Evolutionary conservation across 2,888 invertebrate genomes (phyloP).

Genomic region (Sminthurides aquaticus): DNA sequence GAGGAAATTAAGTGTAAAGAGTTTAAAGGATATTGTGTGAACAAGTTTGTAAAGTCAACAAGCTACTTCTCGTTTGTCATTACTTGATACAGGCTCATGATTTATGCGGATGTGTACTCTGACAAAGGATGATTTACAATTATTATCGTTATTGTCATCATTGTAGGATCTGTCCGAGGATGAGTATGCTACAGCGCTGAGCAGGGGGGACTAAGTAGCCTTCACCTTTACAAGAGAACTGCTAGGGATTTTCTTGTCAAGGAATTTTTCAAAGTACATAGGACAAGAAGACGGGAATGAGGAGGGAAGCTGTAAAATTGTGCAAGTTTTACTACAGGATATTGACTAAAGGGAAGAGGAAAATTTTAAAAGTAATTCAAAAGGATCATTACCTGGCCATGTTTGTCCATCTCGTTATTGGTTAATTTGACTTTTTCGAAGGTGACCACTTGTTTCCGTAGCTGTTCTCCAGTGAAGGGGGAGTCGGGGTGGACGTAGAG

Average conservation of each 20-base stretch:
- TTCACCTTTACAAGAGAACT: background rate
- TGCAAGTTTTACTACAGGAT: no score
- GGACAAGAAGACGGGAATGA: no score
- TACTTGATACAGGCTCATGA: background rate
- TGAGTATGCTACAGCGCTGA: no score
- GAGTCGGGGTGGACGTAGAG: slow-evolving; percentile 73
- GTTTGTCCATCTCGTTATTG: slow-evolving; percentile 73
- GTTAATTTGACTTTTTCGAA: slow-evolving; percentile 79
- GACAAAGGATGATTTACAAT: background rate
- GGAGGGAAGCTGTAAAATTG: no score
- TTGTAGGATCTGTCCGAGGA: no score
- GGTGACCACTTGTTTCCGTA: slow-evolving; percentile 68
- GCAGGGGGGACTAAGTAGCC: no score
- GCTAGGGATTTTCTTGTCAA: background rate
- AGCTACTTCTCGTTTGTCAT: background rate
- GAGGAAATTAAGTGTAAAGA: background rate
- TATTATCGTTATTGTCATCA: no score
- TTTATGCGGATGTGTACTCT: background rate
- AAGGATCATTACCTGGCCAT: slow-evolving; percentile 62
- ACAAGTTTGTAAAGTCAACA: background rate
- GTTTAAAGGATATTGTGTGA: background rate
- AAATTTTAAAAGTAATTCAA: slow-evolving; percentile 1
- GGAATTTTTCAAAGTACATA: no score
- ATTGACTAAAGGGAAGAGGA: no score
- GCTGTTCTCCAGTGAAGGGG: slow-evolving; percentile 70